Evolutionary conservation across 30 jellyfish, hydroid and myxozoan genomes (phyloP), one percentile per base, ranked within the genome.

Genomic region (Clytia hemisphaerica): DNA sequence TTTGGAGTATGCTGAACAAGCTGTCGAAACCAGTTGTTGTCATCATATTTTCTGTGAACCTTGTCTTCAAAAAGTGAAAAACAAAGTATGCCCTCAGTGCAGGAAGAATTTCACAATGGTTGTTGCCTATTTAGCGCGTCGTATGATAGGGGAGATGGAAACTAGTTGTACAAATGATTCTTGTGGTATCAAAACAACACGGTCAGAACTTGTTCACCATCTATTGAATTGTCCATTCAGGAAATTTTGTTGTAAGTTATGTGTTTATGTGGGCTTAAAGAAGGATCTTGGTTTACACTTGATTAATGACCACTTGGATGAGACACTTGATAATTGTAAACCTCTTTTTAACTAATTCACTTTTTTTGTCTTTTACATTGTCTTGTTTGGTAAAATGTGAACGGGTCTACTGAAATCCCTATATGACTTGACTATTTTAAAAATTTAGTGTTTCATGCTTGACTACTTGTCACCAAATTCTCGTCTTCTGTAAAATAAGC

Each of bases 21-120:
- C 93, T 2, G 85, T 80, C 1, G 93, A 80, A 61, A 58, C 93
- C 36, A 80, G 84, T 33, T 80, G 93, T 33, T 80, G 93, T 34
- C 93, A 80, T 50, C 84, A 80, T 7, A 64, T 80, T 4, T 80
- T 70, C 38, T 80, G 93, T 33, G 77, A 80, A 25, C 19, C 27
- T 2, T 80, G 93, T 63, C 21, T 70, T n/a, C n/a, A n/a, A n/a
- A n/a, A n/a, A 21, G 84, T 80, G 71, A 68, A 35, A n/a, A 37
- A 40, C 24, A 18, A 60, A 14, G 48, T 61, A 12, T 80, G 93
- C 74, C 93, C 93, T 4, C 79, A 80, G 24, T 80, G 93, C 49
- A 79, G 93, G 37, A 30, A 50, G 34, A 7, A 45, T 2, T 80
- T 69, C 73, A 32, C 29, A 9, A 34, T 45, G 42, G 50, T 3